Base-by-base conservation (phyloP, 2,113 vertebrate species). In the Erinaceus europaeus region DNA sequence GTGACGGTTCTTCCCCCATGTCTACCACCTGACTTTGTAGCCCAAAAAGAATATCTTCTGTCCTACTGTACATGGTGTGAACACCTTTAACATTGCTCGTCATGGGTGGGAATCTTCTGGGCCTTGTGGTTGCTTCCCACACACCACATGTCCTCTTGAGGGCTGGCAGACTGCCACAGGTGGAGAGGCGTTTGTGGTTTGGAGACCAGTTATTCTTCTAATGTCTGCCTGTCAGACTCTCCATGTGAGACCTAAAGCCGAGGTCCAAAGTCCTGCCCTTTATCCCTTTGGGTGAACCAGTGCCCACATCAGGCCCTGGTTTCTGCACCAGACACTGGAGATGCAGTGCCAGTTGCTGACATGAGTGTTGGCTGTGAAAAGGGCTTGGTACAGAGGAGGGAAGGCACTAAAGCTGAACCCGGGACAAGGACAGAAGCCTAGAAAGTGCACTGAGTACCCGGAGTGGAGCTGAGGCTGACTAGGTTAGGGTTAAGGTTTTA, bases 71-170 rank as follows among this genome's bases (percentile, higher is more conserved):
- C 21, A 27, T 61, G n/a, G 48, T 52, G 55, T 13, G 25, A 72
- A 83, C 36, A 23, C 53, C 68, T 83, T 61, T 78, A n/a, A 40
- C 50, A 65, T 76, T 59, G 27, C 44, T 67, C 55, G 10, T 65
- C 83, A 73, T 55, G 82, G 73, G 79, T 38, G 68, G 74, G 76
- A 77, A 55, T 44, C 48, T 6, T 72, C 48, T 84, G 76, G 79
- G 50, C 57, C n/a, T 86, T 67, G 71, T 21, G 6, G 53, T 18
- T 40, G 40, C 61, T 83, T 83, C 77, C 64, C 84, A 83, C 48
- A 48, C 34, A 36, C 29, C 86, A 72, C 73, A 53, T 34, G 53
- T 44, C 67, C 74, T 40, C n/a, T 55, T 38, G 1, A 38, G 48
- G 55, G 42, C 57, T 53, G 72, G 62, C 82, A 73, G 75, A 44